Evolutionary conservation across 1,140 invertebrate genomes (phyloP), one percentile per base, ranked within the genome.

Genomic region (Lanistes nyassanus): DNA sequence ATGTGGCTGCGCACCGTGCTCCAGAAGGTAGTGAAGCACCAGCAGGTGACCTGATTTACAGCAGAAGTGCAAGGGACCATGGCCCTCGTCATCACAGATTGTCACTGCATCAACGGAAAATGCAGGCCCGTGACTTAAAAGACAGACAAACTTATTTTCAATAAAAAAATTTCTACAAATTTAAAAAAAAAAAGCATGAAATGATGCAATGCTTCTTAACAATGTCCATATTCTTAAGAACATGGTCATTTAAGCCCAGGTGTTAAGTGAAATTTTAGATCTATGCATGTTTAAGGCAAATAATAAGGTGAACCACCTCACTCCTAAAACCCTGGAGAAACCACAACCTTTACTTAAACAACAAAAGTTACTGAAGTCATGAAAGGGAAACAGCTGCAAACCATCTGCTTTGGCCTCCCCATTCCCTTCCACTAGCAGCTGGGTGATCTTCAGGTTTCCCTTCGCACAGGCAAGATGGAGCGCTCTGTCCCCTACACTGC

Each of bases 61-160:
- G 80, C 90, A 90, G 81, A 90, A 91, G 81, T 91, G 90, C 3
- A 91, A 82, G 0, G 90, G 85, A 31, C 83, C 83, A 78, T 90
- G 90, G 51, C 89, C 88, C 80, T 90, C 90, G 82, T 90, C 88
- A 79, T 90, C 90, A 51, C 84, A 85, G 16, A 90, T 82, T 75
- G 84, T 85, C 13, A 89, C 88, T 89, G 79, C 79, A 16, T 47
- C 42, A 47, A 47, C n/a, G n/a, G n/a, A n/a, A n/a, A n/a, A n/a
- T n/a, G n/a, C n/a, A n/a, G n/a, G n/a, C n/a, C n/a, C n/a, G n/a
- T n/a, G n/a, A n/a, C n/a, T n/a, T n/a, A n/a, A n/a, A n/a, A n/a
- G n/a, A n/a, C n/a, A n/a, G n/a, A n/a, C n/a, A n/a, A n/a, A n/a
- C n/a, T n/a, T n/a, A n/a, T n/a, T n/a, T n/a, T n/a, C n/a, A n/a